phyloP scores from a whole-genome alignment of 2,113 vertebrate species.

The Corythaeola cristata region DNA sequence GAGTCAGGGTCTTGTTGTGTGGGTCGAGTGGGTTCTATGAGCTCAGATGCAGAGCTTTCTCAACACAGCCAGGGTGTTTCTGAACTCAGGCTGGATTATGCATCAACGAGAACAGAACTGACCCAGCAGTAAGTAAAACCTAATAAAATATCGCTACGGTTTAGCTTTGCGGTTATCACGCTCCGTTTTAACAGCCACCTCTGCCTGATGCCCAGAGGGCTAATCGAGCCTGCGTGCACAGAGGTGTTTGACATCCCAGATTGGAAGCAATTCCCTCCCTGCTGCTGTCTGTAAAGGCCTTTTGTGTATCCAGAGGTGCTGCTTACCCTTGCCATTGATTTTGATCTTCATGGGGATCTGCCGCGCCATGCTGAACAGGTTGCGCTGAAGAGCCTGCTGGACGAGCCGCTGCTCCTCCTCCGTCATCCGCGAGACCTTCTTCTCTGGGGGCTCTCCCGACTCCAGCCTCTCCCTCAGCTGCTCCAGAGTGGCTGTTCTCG shows the following conservation, averaged over 20 bases:
- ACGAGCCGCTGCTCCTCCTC: slow-evolving; percentile 94
- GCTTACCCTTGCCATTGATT: slow-evolving; percentile 86
- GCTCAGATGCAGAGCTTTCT: neutral
- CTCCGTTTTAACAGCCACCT: neutral
- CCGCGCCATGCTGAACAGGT: slow-evolving; percentile 88
- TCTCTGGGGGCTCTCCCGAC: slow-evolving; percentile 85
- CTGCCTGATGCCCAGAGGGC: neutral
- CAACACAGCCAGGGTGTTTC: accelerated
- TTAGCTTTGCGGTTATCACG: neutral
- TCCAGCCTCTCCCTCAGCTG: slow-evolving; percentile 91
- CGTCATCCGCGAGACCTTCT: slow-evolving; percentile 81
- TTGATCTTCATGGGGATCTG: slow-evolving; percentile 91
- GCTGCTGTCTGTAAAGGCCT: neutral
- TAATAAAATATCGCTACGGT: neutral
- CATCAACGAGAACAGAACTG: neutral
- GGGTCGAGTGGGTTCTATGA: neutral
- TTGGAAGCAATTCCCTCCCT: accelerated
- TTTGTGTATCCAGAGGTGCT: accelerated
- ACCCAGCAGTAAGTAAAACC: neutral
- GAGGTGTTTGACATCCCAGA: neutral
- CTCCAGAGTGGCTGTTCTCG: slow-evolving; percentile 84
- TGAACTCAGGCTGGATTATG: accelerated
- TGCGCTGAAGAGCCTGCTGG: slow-evolving; percentile 94
- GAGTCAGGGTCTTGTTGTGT: neutral
- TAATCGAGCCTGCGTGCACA: neutral